Conservation (phyloP, 2,797 vertebrate species). For the Oryzias dopingdopingensis region DNA sequence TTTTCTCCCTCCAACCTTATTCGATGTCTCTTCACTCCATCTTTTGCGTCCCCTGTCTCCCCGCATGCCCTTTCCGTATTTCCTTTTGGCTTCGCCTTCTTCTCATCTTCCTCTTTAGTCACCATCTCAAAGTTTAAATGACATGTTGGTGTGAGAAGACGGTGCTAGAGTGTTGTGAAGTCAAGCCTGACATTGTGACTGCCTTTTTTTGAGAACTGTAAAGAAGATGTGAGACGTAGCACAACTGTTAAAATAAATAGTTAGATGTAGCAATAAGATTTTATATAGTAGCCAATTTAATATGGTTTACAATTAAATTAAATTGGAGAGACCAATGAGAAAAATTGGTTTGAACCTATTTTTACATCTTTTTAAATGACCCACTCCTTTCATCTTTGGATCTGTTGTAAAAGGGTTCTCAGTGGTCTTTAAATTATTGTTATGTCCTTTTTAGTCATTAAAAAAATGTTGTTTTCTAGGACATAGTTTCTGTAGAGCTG, state of each 20-base stretch:
- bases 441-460: too few relatives aligned
- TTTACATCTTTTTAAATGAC: too few relatives aligned
- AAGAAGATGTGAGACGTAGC: neutral
- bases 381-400: too few relatives aligned
- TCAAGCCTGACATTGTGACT: slow-evolving; percentile 19
- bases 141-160: slow-evolving; percentile 34
- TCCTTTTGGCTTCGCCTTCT: neutral
- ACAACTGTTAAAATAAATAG: neutral
- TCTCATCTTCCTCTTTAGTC: neutral
- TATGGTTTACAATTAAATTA: too few relatives aligned
- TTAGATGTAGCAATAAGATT: neutral
- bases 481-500: too few relatives aligned
- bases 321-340: too few relatives aligned
- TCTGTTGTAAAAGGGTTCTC: too few relatives aligned
- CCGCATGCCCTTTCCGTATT: neutral
- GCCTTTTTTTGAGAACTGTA: slow-evolving; percentile 16
- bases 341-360: too few relatives aligned
- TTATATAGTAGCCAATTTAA: too few relatives aligned
- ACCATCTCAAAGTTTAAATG: slow-evolving; percentile 17
- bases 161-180: slow-evolving; percentile 21
- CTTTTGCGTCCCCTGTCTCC: neutral
- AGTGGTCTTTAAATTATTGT: too few relatives aligned
- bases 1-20: neutral
- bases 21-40: neutral
- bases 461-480: too few relatives aligned